Evolutionary conservation across 2,797 vertebrate species (phyloP), one percentile per base, ranked within the genome.

Genomic region (Gymnothorax javanicus): DNA sequence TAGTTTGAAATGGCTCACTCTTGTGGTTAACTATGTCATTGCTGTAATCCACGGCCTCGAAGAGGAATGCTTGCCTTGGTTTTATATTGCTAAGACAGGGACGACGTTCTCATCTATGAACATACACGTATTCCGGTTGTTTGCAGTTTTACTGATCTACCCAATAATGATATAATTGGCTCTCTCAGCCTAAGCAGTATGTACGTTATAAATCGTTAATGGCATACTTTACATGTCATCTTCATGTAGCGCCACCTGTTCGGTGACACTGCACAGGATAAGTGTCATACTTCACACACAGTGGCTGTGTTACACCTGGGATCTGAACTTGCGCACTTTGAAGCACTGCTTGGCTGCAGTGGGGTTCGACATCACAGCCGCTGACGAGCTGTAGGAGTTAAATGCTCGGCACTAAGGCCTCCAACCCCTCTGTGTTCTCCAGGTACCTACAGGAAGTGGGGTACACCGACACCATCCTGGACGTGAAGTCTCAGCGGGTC

Each of bases 371-470:
- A 17, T 62, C 60, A 62, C 7, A n/a, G 64, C 11, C 25, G 27
- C 12, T 43, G 9, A 4, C 33, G 2, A 33, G 25, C 25, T 12
- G 15, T 73, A 33, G 69, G 43, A 73, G 8, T 73, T 25, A 13
- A 13, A 33, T 13, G 58, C 58, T 7, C 15, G 9, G 60, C 69
- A 33, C 25, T 33, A 64, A 54, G 7, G 17, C 15, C 82, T 1
- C 64, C 33, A 2, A 43, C 1, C 33, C 33, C 1, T 43, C 9
- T 57, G 2, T 71, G 2, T 52, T 59, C 17, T 62, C 33, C 94
- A 99, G 98, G 95, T 99, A 99, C 91, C 96, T 99, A 3, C 98
- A 99, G 95, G 98, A 99, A 93, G 98, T 99, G 88, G 98, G 98
- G 89, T 99, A 99, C 93, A 99, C 98, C 1, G 98, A 99, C 93